Conservation (phyloP, 2,797 vertebrate species). For the Yasuhikotakia modesta region DNA sequence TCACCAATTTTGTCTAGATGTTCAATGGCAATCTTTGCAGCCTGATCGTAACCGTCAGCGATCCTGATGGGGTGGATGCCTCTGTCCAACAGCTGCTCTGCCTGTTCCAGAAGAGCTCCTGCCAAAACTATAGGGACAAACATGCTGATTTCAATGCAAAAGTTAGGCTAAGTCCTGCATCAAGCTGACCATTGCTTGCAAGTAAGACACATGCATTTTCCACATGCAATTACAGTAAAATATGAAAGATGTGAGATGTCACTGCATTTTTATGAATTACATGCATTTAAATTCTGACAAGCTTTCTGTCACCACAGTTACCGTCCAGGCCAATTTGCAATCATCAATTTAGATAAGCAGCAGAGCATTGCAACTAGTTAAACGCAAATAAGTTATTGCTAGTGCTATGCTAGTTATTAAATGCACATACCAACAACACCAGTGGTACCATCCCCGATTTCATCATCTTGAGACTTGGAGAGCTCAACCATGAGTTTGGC, state of each 20-base stretch:
- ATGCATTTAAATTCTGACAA: too few relatives aligned
- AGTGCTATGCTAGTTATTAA: background rate
- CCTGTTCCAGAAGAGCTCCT: conserved; percentile 92
- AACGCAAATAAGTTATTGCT: too few relatives aligned
- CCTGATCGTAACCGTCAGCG: conserved; percentile 94
- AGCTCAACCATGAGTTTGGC: conserved; percentile 98
- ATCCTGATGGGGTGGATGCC: conserved; percentile 97
- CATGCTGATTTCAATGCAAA: background rate
- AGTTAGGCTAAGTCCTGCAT: too few relatives aligned
- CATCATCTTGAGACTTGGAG: conserved; percentile 98
- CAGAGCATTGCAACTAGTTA: too few relatives aligned
- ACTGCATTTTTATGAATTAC: too few relatives aligned
- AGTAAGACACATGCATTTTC: too few relatives aligned
- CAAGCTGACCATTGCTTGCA: too few relatives aligned
- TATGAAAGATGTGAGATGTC: too few relatives aligned
- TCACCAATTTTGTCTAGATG: conserved; percentile 92
- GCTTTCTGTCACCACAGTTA: too few relatives aligned
- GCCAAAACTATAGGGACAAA: conserved; percentile 82
- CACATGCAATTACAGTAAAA: too few relatives aligned
- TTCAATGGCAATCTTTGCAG: conserved; percentile 86
- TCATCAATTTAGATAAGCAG: too few relatives aligned
- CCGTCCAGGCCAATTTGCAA: too few relatives aligned
- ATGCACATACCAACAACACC: conserved; percentile 90
- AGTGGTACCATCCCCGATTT: conserved; percentile 98
- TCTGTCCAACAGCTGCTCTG: conserved; percentile 90